These are phyloP conservation scores for Calycopis cecrops DNA, from an alignment of 1,140 invertebrate species.

Conservation along the genomic window DNA sequence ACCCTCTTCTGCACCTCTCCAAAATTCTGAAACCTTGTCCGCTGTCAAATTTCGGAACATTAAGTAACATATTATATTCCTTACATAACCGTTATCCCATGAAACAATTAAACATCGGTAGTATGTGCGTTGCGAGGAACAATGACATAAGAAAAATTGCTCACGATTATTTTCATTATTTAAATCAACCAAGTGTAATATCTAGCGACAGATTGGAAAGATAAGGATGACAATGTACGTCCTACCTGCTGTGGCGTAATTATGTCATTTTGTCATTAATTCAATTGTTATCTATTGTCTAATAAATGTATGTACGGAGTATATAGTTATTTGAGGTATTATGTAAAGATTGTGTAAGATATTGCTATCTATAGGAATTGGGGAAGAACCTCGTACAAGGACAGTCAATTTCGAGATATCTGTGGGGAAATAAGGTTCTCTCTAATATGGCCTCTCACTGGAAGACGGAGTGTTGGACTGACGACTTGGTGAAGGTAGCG, in stretches of 20 bases:
- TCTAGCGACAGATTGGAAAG: slow-evolving; percentile 11
- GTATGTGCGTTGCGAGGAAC: background rate
- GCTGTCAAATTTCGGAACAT: too few relatives aligned
- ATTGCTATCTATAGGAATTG: background rate
- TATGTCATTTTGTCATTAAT: slow-evolving; percentile 10
- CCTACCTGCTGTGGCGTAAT: background rate
- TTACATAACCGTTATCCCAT: background rate
- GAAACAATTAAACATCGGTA: slow-evolving; percentile 3
- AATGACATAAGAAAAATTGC: slow-evolving; percentile 7
- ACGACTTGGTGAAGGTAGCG: too few relatives aligned
- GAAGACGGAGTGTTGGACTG: too few relatives aligned
- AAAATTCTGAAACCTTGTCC: too few relatives aligned
- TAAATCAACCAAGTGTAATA: slow-evolving; percentile 9
- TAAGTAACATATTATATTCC: too few relatives aligned
- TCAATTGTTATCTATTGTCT: slow-evolving; percentile 12
- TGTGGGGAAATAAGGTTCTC: too few relatives aligned
- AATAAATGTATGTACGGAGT: background rate
- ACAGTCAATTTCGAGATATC: too few relatives aligned
- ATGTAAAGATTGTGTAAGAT: background rate
- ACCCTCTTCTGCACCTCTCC: too few relatives aligned
- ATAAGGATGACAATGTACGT: slow-evolving; percentile 10
- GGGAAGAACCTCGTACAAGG: too few relatives aligned
- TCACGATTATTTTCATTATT: slow-evolving; percentile 11
- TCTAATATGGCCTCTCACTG: too few relatives aligned
- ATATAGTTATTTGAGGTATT: background rate